Evolutionary conservation across 2,888 invertebrate genomes (phyloP).

Genomic region (Drosophila meridionalis): DNA sequence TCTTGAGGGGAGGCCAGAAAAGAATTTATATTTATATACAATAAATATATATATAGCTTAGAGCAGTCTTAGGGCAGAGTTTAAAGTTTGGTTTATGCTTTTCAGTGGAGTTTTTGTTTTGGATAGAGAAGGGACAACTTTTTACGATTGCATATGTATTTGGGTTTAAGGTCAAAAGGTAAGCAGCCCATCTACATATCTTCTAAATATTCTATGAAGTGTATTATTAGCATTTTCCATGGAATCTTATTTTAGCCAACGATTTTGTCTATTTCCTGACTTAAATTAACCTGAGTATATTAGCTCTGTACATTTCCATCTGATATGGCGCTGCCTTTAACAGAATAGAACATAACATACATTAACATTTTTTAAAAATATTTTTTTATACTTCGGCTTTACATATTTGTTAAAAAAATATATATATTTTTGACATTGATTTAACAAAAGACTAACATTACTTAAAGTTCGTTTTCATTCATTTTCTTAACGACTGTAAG

Average conservation of each 20-base stretch:
- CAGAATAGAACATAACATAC: too few relatives aligned
- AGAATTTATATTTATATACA: not conserved
- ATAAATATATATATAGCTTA: not conserved
- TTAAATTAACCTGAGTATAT: not conserved
- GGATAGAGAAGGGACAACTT: not conserved
- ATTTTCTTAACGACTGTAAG: too few relatives aligned
- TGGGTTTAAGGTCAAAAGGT: not conserved
- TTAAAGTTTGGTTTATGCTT: not conserved
- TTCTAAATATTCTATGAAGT: not conserved
- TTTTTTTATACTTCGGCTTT: too few relatives aligned
- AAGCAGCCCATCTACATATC: not conserved
- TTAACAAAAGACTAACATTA: too few relatives aligned
- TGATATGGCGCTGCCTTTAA: not conserved
- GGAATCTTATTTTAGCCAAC: not conserved
- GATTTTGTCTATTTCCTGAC: not conserved
- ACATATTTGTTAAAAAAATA: too few relatives aligned
- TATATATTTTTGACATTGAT: too few relatives aligned
- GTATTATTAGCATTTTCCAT: not conserved
- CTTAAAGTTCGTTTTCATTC: too few relatives aligned
- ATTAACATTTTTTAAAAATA: too few relatives aligned
- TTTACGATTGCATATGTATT: not conserved
- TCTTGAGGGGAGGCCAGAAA: not conserved
- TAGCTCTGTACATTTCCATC: not conserved
- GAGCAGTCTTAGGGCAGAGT: slow-evolving; percentile 4
- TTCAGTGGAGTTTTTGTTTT: too few relatives aligned